phyloP scores from a whole-genome alignment of 2,113 vertebrate genomes.

The Laticauda colubrina region DNA sequence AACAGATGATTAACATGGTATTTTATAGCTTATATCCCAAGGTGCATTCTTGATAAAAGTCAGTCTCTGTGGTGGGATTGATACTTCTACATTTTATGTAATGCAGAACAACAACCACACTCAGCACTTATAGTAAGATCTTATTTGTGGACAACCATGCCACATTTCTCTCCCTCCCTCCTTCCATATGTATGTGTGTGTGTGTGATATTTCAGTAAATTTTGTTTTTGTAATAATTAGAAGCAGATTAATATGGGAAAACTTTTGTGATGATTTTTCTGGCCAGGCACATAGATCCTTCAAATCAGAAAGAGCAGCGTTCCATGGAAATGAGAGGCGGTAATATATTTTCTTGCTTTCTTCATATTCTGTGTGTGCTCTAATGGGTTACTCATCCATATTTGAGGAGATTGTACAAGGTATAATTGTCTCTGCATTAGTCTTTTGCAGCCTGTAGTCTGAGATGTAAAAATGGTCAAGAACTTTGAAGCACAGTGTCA shows the following conservation, averaged over 20 bases:
- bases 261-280: slow-evolving; percentile 29
- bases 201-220: not conserved
- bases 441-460: not conserved
- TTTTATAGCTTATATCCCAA: not conserved
- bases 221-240: not conserved
- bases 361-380: accelerated
- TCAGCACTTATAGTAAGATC: not conserved
- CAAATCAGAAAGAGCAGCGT: slow-evolving; percentile 39
- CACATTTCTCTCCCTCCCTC: not conserved
- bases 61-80: not conserved
- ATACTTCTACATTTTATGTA: not conserved
- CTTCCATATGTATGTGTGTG: not conserved
- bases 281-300: slow-evolving; percentile 45
- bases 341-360: slow-evolving; percentile 31
- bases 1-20: not conserved
- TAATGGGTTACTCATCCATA: not conserved
- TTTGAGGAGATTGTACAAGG: not conserved
- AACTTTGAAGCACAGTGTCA: not conserved
- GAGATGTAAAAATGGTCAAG: not conserved
- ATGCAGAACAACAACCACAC: not conserved
- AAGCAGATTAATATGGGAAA: not conserved
- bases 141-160: not conserved
- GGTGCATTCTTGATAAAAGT: not conserved
- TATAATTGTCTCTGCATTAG: not conserved
- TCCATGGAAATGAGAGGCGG: slow-evolving; percentile 59